These are phyloP conservation scores for Dichetophora obliterata DNA, from an alignment of 2,888 invertebrate genomes.

Conservation along the genomic window DNA sequence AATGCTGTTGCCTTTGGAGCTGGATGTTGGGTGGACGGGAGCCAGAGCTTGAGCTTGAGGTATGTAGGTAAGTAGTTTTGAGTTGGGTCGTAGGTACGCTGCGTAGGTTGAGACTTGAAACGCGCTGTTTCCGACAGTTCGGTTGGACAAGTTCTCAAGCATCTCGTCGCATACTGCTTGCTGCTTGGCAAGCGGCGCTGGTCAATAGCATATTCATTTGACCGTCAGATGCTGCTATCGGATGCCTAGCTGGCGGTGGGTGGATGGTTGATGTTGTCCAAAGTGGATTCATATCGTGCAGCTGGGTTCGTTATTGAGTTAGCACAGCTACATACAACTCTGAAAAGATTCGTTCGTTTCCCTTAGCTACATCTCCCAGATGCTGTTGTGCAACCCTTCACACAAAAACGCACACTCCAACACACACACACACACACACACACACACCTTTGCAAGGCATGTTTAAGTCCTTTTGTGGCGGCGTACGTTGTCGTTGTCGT, in stretches of 20 bases:
- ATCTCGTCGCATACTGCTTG: slow-evolving; percentile 45
- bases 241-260: slow-evolving; percentile 39
- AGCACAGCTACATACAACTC: slow-evolving; percentile 32
- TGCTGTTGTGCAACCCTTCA: slow-evolving; percentile 36
- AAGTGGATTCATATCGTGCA: slow-evolving; percentile 1
- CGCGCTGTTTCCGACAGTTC: slow-evolving; percentile 61
- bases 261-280: slow-evolving; percentile 1
- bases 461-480: slow-evolving; percentile 36
- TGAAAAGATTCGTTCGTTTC: slow-evolving; percentile 36
- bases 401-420: slow-evolving; percentile 1
- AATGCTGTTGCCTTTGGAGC: slow-evolving; percentile 54
- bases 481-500: slow-evolving; percentile 7
- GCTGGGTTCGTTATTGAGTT: slow-evolving; percentile 39
- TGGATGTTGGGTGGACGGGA: slow-evolving; percentile 38
- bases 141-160: slow-evolving; percentile 60
- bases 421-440: slow-evolving; percentile 7
- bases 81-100: slow-evolving; percentile 48
- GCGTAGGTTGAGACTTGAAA: slow-evolving; percentile 48
- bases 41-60: slow-evolving; percentile 25
- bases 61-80: slow-evolving; percentile 50
- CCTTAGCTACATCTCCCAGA: slow-evolving; percentile 38
- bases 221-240: slow-evolving; percentile 55
- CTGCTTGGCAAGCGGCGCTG: slow-evolving; percentile 46
- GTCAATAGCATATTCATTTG: slow-evolving; percentile 57
- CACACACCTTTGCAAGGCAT: slow-evolving; percentile 30